A percentile compares a stretch with the other conserved stretches of the same genome.
Evolutionary conservation across 2,797 vertebrate species (phyloP).

Genomic region (Neomorphus geoffroyi): DNA sequence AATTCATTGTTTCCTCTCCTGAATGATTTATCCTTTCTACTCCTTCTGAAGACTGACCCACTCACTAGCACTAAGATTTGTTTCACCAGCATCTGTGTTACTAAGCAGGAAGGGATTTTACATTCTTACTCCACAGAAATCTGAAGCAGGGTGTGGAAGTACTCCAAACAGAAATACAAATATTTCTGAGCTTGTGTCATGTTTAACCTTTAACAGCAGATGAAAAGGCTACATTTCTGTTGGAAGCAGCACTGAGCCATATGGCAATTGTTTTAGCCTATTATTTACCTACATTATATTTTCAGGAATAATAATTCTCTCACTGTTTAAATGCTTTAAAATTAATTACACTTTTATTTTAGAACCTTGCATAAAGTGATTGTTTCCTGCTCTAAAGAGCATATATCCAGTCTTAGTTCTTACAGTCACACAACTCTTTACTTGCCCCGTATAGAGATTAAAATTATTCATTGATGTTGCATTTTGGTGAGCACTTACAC

Average conservation of each 20-base stretch:
- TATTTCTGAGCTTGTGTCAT: not conserved
- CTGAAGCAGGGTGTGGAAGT: not conserved
- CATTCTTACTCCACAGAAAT: not conserved
- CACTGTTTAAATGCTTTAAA: not conserved
- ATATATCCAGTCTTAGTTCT: not conserved
- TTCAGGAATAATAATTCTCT: not conserved
- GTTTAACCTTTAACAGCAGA: not conserved
- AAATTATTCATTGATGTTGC: not conserved
- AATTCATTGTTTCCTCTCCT: not conserved
- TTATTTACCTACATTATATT: not conserved
- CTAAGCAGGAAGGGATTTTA: not conserved
- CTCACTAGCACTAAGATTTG: not conserved
- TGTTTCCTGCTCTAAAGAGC: not conserved
- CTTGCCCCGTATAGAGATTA: not conserved
- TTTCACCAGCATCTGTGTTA: not conserved
- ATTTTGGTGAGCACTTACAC: constrained; percentile 78
- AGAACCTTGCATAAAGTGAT: not conserved
- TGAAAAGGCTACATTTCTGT: not conserved
- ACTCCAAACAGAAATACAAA: not conserved
- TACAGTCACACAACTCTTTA: not conserved
- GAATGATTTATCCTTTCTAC: not conserved
- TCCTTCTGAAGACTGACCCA: not conserved
- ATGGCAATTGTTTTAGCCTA: not conserved
- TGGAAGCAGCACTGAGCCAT: not conserved
- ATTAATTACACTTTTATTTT: not conserved